Base-by-base conservation (phyloP, 2,888 invertebrate genomes). In the Zaprionus bogoriensis region DNA sequence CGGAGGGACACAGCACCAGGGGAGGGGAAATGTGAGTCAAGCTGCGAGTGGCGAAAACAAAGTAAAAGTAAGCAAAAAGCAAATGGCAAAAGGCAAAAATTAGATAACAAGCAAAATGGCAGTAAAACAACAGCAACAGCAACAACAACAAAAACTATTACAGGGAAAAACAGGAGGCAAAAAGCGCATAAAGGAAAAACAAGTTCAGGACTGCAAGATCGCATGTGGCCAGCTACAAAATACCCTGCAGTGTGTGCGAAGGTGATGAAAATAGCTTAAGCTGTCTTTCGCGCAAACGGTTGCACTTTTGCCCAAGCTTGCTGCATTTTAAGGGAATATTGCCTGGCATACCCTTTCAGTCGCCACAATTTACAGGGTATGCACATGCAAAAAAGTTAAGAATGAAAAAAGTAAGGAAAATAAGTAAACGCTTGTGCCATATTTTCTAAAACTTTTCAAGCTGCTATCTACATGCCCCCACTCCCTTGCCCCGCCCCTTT, bases 401-500 rank as follows among this genome's bases (percentile, higher is more conserved):
- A 23, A 44, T 28, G 22, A 7, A 32, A 41, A 46, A 66, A 53
- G 44, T 45, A 3, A 6, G 9, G 27, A 7, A 50, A 50, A 36
- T 39, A 57, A 32, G 57, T 52, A 55, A 69, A 54, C 36, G 68
- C 36, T 67, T 47, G 47, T 72, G 67, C 59, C 59, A 60, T 67
- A 72, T 69, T 69, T 66, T 60, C 51, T 52, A 67, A 51, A 60
- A 54, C 71, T 72, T 67, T 67, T 19, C 28, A 47, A 51, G 47
- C 51, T 45, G n/a, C 36, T 32, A 22, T 17, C 38, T 12, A 20
- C 27, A 7, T n/a, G n/a, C n/a, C n/a, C 3, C 22, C 9, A 41
- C 14, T 41, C 27, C 20, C 20, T 23, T 17, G 2, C 7, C 10
- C 3, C 1, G 67, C 59, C 59, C 54, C 60, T 67, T 69, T 69